Conservation (phyloP, 2,888 invertebrate genomes). For the Microctonus aethiopoides region DNA sequence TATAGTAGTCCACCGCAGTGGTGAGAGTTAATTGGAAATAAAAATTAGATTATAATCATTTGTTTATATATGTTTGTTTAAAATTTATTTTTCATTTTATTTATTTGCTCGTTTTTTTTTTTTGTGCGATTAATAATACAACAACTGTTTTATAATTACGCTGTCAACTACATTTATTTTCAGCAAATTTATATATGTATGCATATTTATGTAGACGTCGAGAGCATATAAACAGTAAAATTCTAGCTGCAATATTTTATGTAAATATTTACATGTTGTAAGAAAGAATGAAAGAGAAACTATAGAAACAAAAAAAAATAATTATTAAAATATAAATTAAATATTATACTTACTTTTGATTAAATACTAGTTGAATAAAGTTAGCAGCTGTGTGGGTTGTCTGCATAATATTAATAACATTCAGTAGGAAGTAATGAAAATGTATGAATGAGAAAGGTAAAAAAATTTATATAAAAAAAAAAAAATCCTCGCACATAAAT, state of each 20-base stretch:
- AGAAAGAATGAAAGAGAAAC: not conserved
- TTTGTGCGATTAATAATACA: no score
- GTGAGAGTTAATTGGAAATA: not conserved
- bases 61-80: no score
- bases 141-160: no score
- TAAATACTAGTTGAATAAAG: not conserved
- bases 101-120: no score
- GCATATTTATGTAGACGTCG: no score
- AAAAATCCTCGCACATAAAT: not conserved
- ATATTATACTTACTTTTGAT: not conserved
- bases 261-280: not conserved
- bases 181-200: not conserved
- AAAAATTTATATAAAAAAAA: not conserved
- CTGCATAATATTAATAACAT: no score
- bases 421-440: not conserved
- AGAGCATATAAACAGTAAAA: not conserved
- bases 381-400: no score
- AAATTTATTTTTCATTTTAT: no score
- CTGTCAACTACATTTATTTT: no score
- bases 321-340: not conserved
- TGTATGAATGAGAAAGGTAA: no score
- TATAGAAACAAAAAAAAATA: not conserved
- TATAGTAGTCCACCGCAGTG: no score
- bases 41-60: no score
- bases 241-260: not conserved